Evolutionary conservation across 2,797 vertebrate genomes (phyloP).

Genomic region (Hippopotamyrus pictus): DNA sequence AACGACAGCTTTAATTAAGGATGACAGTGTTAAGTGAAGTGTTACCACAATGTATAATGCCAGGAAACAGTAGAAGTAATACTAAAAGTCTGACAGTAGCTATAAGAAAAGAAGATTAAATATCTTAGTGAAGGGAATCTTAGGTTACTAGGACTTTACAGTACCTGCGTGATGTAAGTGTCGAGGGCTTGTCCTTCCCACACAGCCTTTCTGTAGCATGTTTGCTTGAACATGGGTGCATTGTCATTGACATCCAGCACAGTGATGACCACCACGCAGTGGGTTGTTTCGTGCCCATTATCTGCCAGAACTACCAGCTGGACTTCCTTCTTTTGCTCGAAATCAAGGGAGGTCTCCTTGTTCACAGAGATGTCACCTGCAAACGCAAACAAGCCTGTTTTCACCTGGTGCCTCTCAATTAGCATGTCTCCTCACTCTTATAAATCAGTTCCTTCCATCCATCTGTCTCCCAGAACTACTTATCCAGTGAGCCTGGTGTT

Average conservation of each 20-base stretch:
- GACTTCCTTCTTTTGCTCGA: conserved; percentile 63
- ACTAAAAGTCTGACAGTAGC: background rate
- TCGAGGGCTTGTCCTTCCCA: conserved; percentile 73
- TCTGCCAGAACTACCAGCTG: conserved; percentile 73
- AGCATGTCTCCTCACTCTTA: background rate
- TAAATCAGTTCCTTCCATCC: background rate
- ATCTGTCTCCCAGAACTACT: background rate
- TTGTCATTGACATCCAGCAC: conserved; percentile 84
- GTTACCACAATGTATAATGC: background rate
- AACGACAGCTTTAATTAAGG: background rate
- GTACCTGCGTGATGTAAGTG: conserved; percentile 78
- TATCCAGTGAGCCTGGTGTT: background rate
- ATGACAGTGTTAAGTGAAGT: background rate
- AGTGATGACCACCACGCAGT: conserved; percentile 65
- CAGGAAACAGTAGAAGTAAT: background rate
- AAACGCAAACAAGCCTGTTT: background rate
- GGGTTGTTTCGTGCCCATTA: conserved; percentile 56
- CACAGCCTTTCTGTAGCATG: conserved; percentile 65
- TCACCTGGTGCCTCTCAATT: background rate
- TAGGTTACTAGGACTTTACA: conserved; percentile 17
- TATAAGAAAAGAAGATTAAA: background rate
- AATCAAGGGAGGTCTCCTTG: conserved; percentile 72
- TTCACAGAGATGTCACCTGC: conserved; percentile 78
- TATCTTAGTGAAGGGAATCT: background rate
- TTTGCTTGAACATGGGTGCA: conserved; percentile 68